These are phyloP conservation scores for Neuroscelio doddi DNA, from an alignment of 2,888 invertebrate genomes.

Conservation along the genomic window DNA sequence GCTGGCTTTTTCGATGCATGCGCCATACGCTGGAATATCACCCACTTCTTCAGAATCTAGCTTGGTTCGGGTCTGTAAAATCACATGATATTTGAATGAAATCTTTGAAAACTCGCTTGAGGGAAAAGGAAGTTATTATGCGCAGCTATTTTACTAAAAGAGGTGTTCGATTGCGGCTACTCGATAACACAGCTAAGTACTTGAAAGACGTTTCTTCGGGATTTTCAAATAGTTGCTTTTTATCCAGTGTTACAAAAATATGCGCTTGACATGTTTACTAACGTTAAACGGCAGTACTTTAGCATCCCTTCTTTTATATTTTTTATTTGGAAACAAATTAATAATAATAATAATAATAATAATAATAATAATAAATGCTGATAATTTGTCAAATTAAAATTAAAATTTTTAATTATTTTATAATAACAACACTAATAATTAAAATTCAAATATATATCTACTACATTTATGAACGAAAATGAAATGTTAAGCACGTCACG, in stretches of 20 bases:
- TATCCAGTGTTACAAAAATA: background rate
- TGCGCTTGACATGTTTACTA: no score
- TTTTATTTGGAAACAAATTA: no score
- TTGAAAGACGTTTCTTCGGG: background rate
- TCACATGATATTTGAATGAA: slow-evolving; percentile 35
- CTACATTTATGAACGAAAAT: background rate
- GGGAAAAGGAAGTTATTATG: slow-evolving; percentile 33
- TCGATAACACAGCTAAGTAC: background rate
- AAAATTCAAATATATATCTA: background rate
- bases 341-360: no score
- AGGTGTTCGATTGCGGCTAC: background rate
- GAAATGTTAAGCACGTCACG: slow-evolving; percentile 1
- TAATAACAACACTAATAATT: no score
- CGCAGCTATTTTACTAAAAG: slow-evolving; percentile 25
- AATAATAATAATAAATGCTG: no score
- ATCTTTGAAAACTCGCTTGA: slow-evolving; percentile 27
- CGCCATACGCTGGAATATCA: background rate
- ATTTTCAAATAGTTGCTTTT: background rate
- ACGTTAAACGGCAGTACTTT: no score
- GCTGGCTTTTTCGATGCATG: background rate
- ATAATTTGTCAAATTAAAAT: no score
- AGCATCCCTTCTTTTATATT: no score
- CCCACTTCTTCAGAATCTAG: slow-evolving; percentile 15
- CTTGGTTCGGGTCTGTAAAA: slow-evolving; percentile 33
- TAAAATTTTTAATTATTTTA: no score